Evolutionary conservation across 2,797 vertebrate genomes (phyloP), one percentile per base, ranked within the genome.

Genomic region (Rhinophrynus dorsalis): DNA sequence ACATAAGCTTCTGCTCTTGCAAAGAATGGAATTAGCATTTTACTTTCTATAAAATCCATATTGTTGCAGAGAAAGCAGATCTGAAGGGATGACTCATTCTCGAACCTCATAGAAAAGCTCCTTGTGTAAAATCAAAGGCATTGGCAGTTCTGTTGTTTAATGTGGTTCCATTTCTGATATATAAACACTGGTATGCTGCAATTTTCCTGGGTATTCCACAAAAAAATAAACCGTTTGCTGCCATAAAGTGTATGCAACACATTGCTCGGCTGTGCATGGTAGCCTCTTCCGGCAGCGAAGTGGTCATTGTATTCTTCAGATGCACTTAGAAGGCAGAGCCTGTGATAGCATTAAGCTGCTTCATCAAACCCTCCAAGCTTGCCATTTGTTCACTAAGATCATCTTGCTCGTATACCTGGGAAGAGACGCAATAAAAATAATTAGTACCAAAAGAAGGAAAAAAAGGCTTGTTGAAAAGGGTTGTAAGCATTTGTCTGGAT

Each of bases 301-400:
- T 52, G 27, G 51, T 56, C 38, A 45, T 50, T 66, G 18, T 2
- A 20, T 63, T 74, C 11, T 0, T 65, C 38, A 32, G 68, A 44
- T 20, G 11, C 32, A 68, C 78, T 91, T 91, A 98, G 90, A 98
- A 98, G 78, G 96, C 96, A 0, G 96, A 97, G 79, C 96, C 95
- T 1, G 96, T 98, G 83, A 98, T 98, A 76, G 96, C 96, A 0
- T 98, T 98, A 55, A 98, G 95, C 77, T 98, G 96, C 85, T 98
- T 96, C 96, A 98, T 98, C 74, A 98, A 83, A 71, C 96, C 96
- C 81, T 98, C 96, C 78, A 98, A 87, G 81, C 96, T 98, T 52
- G 96, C 96, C 96, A 98, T 98, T 89, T 98, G 95, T 83, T 98
- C 95, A 13, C 96, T 98, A 73, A 98, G 81, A 79, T 98, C 96